Evolutionary conservation across 2,113 vertebrate species (phyloP), one percentile per base, ranked within the genome.

Genomic region (Heterocephalus glaber): DNA sequence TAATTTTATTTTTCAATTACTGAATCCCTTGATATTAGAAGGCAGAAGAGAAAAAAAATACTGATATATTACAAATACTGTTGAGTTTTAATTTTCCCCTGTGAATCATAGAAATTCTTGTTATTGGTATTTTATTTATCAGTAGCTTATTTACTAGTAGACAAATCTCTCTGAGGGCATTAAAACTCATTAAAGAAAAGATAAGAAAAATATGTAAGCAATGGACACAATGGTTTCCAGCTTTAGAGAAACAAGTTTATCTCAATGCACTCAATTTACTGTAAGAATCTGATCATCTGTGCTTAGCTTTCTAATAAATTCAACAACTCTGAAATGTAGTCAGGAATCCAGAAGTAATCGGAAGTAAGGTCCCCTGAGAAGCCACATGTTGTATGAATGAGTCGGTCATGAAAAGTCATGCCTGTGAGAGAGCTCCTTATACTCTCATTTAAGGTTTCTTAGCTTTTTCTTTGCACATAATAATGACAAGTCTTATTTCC

Each of bases 1-100:
- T 95, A 85, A 85, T 87, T 95, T 86, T 91, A 89, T n/a, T 92
- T 96, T 96, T 95, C n/a, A 83, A 76, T 90, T 30, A 94, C 3
- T 66, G 52, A 82, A 74, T 86, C 86, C 24, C 58, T 49, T 92
- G n/a, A 13, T 83, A 4, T 72, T 92, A 65, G 20, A 83, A 92
- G 30, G 35, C 28, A 87, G 28, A 92, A 85, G 10, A 28, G 44
- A 84, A 94, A 90, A 92, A 20, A 81, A 93, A 66, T 44, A 35
- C 11, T 49, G 4, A 3, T 79, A 54, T 41, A 63, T 86, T 93
- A 16, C 2, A 96, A 65, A 20, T 70, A 11, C 30, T 84, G 68
- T 20, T 90, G 65, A 56, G 81, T 83, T 95, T 80, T 86, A 95
- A 86, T 89, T 91, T 28, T 94, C 56, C 47, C 5, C 0, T 74